Evolutionary conservation across 2,113 vertebrate species (phyloP), one percentile per base, ranked within the genome.

Genomic region (Cyanistes caeruleus): DNA sequence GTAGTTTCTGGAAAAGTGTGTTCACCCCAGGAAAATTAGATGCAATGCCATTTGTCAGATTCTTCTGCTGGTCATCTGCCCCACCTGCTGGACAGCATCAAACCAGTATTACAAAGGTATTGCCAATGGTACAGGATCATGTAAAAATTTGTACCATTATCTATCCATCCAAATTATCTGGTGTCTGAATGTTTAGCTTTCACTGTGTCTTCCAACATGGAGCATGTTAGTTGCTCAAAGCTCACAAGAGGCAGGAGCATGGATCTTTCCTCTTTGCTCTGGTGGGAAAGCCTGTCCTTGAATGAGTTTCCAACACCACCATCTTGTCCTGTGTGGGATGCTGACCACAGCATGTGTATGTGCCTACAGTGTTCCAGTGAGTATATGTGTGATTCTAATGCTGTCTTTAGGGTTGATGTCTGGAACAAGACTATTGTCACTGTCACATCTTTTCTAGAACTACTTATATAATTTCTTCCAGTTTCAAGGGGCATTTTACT

Each of bases 1-100:
- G 35, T 30, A 15, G 31, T 65, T 75, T 65, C 30, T 7, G 2
- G 25, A 20, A 59, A 23, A 25, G 14, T 0, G 0, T 0, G 0
- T 35, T 81, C 13, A 15, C 15, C 24, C 27, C n/a, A 41, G 55
- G 10, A 87, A 84, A 82, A 63, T 15, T 0, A 4, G 37, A 37
- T 1, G 1, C 5, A 37, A 35, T 49, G 59, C 49, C 49, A 22
- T 58, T 86, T 80, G 59, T 73, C 2, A 4, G 53, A 31, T 35
- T 63, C 22, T 86, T 84, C 31, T 69, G 70, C 39, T 33, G 30
- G 44, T 90, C 55, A 46, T 33, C 59, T 78, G 64, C 65, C 65
- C 52, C 65, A 67, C 35, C 59, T 90, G 78, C 88, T 92, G 62
- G 70, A 48, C 78, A 62, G n/a, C 9, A 2, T 56, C 70, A 78